Conservation (phyloP, 1,140 invertebrate species). For the Notospermus geniculatus region DNA sequence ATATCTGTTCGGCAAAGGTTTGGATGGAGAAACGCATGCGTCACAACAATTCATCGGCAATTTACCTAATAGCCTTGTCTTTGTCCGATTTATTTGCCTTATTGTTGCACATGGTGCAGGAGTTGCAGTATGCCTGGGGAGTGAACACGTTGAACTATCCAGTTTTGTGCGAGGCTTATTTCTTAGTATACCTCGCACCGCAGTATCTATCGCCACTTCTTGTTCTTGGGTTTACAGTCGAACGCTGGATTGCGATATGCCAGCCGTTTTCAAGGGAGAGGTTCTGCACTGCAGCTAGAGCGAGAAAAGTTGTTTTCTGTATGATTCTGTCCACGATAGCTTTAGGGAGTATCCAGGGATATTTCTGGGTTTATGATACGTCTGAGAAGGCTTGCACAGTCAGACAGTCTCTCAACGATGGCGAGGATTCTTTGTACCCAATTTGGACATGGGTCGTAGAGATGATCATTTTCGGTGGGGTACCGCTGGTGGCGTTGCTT, state of each 20-base stretch:
- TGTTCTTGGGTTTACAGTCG: conserved; percentile 79
- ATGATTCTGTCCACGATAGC: conserved; percentile 29
- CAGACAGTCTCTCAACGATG: conserved; percentile 25
- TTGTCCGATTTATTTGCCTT: conserved; percentile 50
- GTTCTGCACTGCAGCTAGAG: conserved; percentile 74
- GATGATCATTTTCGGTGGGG: conserved; percentile 41
- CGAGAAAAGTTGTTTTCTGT: conserved; percentile 51
- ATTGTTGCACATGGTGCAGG: conserved; percentile 40
- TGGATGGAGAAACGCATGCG: conserved; percentile 51
- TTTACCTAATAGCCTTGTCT: conserved; percentile 51
- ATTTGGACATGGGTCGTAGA: conserved; percentile 46
- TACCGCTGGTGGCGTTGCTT: conserved; percentile 43
- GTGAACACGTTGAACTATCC: conserved; percentile 32
- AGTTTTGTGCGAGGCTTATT: conserved; percentile 42
- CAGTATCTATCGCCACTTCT: conserved; percentile 52
- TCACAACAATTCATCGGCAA: conserved; percentile 44
- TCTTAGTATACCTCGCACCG: conserved; percentile 39
- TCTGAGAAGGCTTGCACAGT: conserved; percentile 24
- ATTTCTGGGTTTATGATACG: conserved; percentile 39
- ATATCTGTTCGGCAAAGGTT: conserved; percentile 47
- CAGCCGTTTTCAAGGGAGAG: conserved; percentile 72
- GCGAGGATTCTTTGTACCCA: conserved; percentile 29
- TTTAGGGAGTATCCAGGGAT: conserved; percentile 39
- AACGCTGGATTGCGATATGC: conserved; percentile 93
- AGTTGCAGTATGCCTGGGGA: conserved; percentile 43